Conservation (phyloP, 2,797 vertebrate genomes). For the Dryobates pubescens region DNA sequence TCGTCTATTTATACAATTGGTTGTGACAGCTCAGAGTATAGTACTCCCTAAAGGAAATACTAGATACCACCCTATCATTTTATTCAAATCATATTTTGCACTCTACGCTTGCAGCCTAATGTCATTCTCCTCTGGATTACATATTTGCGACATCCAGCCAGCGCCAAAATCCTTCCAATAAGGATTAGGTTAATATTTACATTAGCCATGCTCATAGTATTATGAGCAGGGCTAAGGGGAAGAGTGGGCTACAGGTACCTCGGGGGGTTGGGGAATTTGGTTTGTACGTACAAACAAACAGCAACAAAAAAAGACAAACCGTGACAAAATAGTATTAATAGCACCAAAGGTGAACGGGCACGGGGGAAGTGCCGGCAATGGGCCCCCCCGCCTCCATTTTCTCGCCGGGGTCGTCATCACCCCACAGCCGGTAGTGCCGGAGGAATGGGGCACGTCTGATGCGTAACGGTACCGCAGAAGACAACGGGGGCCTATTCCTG, state of each 20-base stretch:
- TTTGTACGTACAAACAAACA: background rate
- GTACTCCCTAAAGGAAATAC: conserved; percentile 76
- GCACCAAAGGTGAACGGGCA: rapidly evolving
- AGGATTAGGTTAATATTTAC: conserved; percentile 55
- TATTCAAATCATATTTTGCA: conserved; percentile 73
- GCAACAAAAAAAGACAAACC: background rate
- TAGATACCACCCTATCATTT: conserved; percentile 70
- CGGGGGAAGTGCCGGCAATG: rapidly evolving
- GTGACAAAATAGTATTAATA: too few relatives aligned
- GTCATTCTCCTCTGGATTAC: conserved; percentile 58
- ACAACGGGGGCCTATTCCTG: background rate
- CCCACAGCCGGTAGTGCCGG: rapidly evolving
- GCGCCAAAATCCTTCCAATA: conserved; percentile 42
- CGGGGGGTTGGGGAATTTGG: background rate
- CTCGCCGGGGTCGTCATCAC: background rate
- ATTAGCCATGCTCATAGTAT: background rate
- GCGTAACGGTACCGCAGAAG: background rate
- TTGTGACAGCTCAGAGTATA: conserved; percentile 78
- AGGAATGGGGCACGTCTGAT: background rate
- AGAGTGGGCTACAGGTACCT: background rate
- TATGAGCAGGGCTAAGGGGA: background rate
- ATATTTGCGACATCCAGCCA: conserved; percentile 23
- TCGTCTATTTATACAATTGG: conserved; percentile 73
- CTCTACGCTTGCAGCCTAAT: conserved; percentile 47
- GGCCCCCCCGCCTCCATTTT: background rate